phyloP scores from a whole-genome alignment of 2,113 vertebrate genomes.

The Chloropsis hardwickii region DNA sequence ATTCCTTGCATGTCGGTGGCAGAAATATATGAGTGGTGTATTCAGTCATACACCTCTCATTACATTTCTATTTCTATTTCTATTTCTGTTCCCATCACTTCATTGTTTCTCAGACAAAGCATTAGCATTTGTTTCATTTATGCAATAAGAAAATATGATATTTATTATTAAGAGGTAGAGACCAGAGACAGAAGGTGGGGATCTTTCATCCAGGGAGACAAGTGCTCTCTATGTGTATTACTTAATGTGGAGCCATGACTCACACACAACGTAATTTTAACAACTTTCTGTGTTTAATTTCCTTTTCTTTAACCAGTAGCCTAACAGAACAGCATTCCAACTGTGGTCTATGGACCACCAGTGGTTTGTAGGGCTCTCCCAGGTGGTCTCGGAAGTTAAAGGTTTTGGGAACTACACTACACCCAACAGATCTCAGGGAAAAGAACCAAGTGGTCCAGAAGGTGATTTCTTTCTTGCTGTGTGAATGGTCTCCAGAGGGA shows the following conservation, averaged over 20 bases:
- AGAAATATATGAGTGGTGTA: not conserved
- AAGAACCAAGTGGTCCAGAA: not conserved
- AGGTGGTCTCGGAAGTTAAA: conserved; percentile 4
- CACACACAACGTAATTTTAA: conserved; percentile 23
- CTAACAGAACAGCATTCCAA: not conserved
- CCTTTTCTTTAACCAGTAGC: conserved; percentile 24
- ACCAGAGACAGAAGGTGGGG: not conserved
- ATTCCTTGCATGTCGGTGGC: not conserved
- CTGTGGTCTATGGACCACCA: not conserved
- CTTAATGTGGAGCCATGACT: conserved; percentile 14
- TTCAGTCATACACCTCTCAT: not conserved
- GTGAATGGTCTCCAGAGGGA: not conserved
- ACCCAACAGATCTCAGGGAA: not conserved
- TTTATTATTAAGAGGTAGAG: conserved; percentile 2
- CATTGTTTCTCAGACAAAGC: conserved; percentile 32
- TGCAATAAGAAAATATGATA: conserved; percentile 6
- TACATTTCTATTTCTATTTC: conserved; percentile 36
- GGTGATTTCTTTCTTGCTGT: not conserved
- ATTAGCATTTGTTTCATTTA: conserved; percentile 24
- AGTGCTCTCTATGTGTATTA: not conserved
- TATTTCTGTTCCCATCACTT: conserved; percentile 29
- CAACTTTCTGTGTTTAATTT: conserved; percentile 57
- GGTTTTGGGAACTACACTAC: not conserved
- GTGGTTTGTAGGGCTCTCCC: not conserved
- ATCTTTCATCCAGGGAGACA: not conserved